phyloP scores from a whole-genome alignment of 2,888 invertebrate genomes.

The Volucella inflata region DNA sequence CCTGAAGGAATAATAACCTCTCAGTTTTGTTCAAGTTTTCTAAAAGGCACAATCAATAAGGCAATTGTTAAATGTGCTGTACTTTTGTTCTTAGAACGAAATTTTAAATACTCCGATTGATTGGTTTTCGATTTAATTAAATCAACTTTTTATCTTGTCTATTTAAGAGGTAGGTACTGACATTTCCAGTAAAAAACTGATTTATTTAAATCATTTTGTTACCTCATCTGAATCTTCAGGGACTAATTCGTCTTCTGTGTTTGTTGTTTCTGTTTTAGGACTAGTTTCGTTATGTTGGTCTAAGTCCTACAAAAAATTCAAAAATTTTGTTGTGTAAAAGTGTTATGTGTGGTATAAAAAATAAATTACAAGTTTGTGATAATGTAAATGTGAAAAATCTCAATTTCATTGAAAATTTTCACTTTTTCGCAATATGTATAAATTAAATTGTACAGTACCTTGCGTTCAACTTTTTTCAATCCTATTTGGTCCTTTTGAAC shows the following conservation, averaged over 20 bases:
- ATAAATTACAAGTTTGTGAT: background rate
- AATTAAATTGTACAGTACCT: conserved; percentile 73
- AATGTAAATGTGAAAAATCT: background rate
- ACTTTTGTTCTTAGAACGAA: too few species aligned
- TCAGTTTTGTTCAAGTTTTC: too few species aligned
- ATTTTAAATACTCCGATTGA: too few species aligned
- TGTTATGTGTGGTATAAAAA: background rate
- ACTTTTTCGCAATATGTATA: background rate
- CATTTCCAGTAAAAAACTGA: too few species aligned
- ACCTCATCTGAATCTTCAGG: conserved; percentile 54
- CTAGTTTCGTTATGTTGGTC: conserved; percentile 28
- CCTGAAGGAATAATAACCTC: too few species aligned
- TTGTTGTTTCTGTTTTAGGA: conserved; percentile 44
- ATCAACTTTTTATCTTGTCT: too few species aligned
- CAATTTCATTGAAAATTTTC: background rate
- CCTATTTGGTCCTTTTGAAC: conserved; percentile 78
- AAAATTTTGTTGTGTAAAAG: conserved; percentile 31
- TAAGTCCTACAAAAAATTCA: conserved; percentile 42
- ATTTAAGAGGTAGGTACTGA: too few species aligned
- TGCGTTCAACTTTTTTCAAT: conserved; percentile 79
- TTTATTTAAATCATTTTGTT: conserved; percentile 3
- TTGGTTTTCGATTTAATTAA: too few species aligned
- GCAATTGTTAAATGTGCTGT: too few species aligned
- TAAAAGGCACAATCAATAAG: too few species aligned
- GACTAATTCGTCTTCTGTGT: conserved; percentile 23